Evolutionary conservation across 2,888 invertebrate species (phyloP).

Genomic region (Drosophila pegasa): DNA sequence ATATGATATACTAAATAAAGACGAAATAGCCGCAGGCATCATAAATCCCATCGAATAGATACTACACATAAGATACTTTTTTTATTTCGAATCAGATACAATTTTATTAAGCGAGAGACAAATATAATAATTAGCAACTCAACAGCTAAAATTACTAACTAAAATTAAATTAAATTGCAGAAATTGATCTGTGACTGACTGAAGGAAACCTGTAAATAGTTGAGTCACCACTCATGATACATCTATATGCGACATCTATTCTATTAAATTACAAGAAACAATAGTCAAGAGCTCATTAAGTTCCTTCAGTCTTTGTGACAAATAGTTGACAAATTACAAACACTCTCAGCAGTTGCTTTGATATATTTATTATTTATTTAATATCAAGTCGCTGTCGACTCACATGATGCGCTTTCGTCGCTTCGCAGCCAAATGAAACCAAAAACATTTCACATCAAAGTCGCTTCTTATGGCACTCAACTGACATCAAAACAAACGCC

Average conservation of each 20-base stretch:
- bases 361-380: constrained; percentile 3
- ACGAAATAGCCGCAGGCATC: too few relatives aligned
- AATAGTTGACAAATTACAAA: neutral
- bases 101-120: too few relatives aligned
- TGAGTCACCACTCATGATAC: too few relatives aligned
- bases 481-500: constrained; percentile 28
- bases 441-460: constrained; percentile 27
- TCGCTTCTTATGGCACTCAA: constrained; percentile 6
- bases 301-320: neutral
- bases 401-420: constrained; percentile 4
- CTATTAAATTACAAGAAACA: neutral
- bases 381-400: neutral
- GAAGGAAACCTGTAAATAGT: neutral
- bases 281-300: neutral
- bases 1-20: too few relatives aligned
- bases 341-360: neutral
- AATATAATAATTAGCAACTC: neutral
- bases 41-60: too few relatives aligned
- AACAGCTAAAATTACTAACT: neutral
- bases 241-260: neutral
- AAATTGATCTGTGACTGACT: neutral
- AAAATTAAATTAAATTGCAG: neutral
- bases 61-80: too few relatives aligned
- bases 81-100: too few relatives aligned
- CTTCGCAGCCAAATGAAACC: constrained; percentile 1